phyloP scores from a whole-genome alignment of 2,888 invertebrate species.

The Coleophora flavipennella region DNA sequence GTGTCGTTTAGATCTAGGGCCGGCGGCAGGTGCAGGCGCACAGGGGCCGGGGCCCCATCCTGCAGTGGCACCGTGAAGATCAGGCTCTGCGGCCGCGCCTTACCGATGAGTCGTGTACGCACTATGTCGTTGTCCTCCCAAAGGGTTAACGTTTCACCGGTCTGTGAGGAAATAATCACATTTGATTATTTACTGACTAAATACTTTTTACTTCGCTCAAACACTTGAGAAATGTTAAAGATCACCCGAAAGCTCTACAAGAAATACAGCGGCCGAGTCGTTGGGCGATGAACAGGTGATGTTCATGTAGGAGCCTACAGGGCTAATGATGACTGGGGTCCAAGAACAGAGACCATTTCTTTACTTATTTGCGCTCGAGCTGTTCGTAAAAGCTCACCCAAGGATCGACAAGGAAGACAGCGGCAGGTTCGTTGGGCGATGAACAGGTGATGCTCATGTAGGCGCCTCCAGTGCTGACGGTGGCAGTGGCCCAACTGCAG shows the following conservation, averaged over 20 bases:
- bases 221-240: too few species aligned
- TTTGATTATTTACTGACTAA: too few species aligned
- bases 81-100: slow-evolving; percentile 63
- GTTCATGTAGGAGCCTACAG: slow-evolving; percentile 75
- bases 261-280: slow-evolving; percentile 71
- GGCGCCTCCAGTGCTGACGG: slow-evolving; percentile 75
- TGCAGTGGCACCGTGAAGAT: slow-evolving; percentile 72
- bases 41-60: slow-evolving; percentile 74
- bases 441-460: slow-evolving; percentile 80
- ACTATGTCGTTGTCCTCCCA: slow-evolving; percentile 77
- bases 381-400: too few species aligned
- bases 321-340: slow-evolving; percentile 76
- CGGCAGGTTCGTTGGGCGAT: slow-evolving; percentile 78
- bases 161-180: slow-evolving; percentile 17
- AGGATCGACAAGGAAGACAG: slow-evolving; percentile 66
- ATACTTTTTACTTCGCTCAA: too few species aligned
- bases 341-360: slow-evolving; percentile 73
- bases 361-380: too few species aligned
- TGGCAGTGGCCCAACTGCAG: slow-evolving; percentile 75
- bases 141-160: slow-evolving; percentile 20
- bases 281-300: slow-evolving; percentile 82
- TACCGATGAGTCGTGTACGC: slow-evolving; percentile 59
- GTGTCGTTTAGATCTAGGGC: slow-evolving; percentile 72
- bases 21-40: slow-evolving; percentile 78
- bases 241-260: slow-evolving; percentile 64